Evolutionary conservation across 2,888 invertebrate genomes (phyloP).

Genomic region (Calameuta filiformis): DNA sequence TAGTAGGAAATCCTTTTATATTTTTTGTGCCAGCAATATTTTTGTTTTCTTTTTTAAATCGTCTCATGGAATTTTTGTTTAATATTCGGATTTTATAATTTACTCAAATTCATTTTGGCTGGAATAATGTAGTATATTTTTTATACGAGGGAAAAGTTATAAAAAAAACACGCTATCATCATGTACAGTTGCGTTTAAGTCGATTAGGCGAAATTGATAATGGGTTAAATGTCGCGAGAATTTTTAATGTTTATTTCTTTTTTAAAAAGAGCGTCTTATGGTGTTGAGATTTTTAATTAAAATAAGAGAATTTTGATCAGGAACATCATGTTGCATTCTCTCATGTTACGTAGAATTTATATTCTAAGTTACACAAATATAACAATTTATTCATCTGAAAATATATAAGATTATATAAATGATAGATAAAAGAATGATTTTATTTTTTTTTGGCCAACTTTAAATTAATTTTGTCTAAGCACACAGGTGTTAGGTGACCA

Average conservation of each 20-base stretch:
- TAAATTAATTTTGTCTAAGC: constrained; percentile 9
- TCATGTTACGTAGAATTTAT: not conserved
- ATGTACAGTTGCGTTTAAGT: too few species aligned
- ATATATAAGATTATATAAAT: not conserved
- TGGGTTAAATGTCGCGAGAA: too few species aligned
- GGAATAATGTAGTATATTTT: not conserved
- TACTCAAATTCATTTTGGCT: not conserved
- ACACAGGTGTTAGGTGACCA: constrained; percentile 31
- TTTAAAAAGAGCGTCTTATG: too few species aligned
- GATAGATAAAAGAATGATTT: not conserved
- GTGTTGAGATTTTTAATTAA: too few species aligned
- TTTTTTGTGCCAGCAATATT: not conserved
- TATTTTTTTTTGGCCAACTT: not conserved
- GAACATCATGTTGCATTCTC: too few species aligned
- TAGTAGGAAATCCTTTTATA: not conserved
- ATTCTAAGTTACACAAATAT: not conserved
- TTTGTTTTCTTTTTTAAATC: not conserved
- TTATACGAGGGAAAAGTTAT: too few species aligned
- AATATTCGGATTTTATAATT: not conserved
- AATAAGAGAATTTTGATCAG: too few species aligned
- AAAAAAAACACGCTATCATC: too few species aligned
- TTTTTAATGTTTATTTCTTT: too few species aligned
- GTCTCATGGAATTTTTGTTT: not conserved
- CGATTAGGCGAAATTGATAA: too few species aligned
- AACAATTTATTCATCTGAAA: not conserved